Percentiles rank a stretch among this genome's conserved stretches.
Conservation (phyloP, 2,888 invertebrate species). For the Stenodema calcarata region DNA sequence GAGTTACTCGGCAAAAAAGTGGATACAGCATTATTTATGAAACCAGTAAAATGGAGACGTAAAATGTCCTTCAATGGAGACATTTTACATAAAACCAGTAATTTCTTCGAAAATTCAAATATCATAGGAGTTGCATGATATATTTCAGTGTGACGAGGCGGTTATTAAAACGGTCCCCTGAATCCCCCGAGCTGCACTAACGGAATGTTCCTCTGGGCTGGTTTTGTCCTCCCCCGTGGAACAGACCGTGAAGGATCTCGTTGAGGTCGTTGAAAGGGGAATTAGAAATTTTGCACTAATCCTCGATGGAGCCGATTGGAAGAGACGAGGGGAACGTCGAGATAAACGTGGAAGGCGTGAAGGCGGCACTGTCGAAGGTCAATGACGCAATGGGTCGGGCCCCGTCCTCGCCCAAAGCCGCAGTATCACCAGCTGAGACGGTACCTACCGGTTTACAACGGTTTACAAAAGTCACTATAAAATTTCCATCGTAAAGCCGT, state of each 20-base stretch:
- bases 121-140: too few species aligned
- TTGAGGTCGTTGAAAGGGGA: neutral
- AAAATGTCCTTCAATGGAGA: too few species aligned
- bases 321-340: neutral
- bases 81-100: too few species aligned
- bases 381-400: neutral
- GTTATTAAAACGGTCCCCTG: too few species aligned
- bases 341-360: conserved; percentile 2
- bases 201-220: neutral
- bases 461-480: neutral
- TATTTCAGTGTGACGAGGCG: too few species aligned
- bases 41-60: too few species aligned
- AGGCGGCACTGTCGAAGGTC: neutral
- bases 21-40: too few species aligned
- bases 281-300: neutral
- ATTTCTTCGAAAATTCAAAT: too few species aligned
- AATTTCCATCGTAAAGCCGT: too few species aligned
- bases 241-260: neutral
- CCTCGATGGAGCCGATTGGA: neutral
- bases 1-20: too few species aligned
- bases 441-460: neutral
- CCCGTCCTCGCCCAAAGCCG: neutral
- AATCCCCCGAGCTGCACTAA: neutral
- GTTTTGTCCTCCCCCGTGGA: neutral
- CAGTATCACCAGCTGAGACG: neutral